A percentile compares a stretch with the other conserved stretches of the same genome.
Evolutionary conservation across 1,140 invertebrate genomes (phyloP).

Genomic region (Drosophila parvula): DNA sequence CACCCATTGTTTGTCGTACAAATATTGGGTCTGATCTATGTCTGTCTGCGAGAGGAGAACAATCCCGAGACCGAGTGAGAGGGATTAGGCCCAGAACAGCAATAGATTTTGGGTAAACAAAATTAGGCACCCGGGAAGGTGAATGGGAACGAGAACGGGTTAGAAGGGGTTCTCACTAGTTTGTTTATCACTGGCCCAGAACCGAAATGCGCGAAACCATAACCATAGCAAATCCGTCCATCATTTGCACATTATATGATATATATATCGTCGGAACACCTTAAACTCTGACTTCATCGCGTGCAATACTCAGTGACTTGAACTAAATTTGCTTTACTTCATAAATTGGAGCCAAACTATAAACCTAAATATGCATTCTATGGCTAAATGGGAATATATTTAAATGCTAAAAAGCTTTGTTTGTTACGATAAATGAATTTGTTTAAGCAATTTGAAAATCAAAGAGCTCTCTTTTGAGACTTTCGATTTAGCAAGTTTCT

Average conservation of each 20-base stretch:
- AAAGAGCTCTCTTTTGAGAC: too few relatives aligned
- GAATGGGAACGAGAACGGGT: constrained; percentile 17
- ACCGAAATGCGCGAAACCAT: constrained; percentile 2
- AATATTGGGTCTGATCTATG: constrained; percentile 41
- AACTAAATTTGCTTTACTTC: background rate
- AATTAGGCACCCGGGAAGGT: constrained; percentile 27
- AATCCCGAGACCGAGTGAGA: constrained; percentile 11
- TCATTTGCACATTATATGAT: constrained; percentile 16
- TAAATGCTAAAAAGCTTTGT: too few relatives aligned
- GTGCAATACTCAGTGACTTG: background rate
- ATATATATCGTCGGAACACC: background rate
- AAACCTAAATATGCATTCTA: background rate
- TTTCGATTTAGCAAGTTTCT: too few relatives aligned
- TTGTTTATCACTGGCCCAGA: constrained; percentile 10
- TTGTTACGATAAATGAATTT: background rate
- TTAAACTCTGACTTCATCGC: constrained; percentile 2
- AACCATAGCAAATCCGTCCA: constrained; percentile 10
- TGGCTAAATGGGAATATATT: background rate
- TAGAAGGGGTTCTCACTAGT: constrained; percentile 11
- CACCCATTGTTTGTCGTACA: constrained; percentile 42
- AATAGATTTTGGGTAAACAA: constrained; percentile 32
- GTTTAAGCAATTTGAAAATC: too few relatives aligned
- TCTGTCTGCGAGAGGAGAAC: constrained; percentile 19
- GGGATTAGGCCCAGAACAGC: constrained; percentile 43
- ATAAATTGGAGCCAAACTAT: background rate